Conservation (phyloP, 2,113 vertebrate species). For the Dermatemys mawii region DNA sequence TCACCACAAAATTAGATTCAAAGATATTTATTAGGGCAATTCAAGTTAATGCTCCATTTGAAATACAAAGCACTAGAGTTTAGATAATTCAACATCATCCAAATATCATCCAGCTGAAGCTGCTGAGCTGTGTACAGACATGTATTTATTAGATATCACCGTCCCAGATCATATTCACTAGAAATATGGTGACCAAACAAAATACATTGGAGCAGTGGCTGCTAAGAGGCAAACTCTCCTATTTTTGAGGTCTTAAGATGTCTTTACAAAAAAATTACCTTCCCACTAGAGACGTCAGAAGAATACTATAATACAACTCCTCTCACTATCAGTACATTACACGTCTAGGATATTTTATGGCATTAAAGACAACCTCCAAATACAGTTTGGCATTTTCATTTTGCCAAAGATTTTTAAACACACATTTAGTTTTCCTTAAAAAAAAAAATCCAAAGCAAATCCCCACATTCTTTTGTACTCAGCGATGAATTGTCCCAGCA, state of each 20-base stretch:
- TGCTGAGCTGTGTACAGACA: not conserved
- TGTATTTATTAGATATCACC: rapidly evolving
- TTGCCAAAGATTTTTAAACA: not conserved
- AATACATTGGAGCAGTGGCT: not conserved
- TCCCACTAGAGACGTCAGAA: not conserved
- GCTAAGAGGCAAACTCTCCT: not conserved
- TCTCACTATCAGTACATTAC: not conserved
- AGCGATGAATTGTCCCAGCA: not conserved
- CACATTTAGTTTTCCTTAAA: not conserved
- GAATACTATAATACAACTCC: not conserved
- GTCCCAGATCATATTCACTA: not conserved
- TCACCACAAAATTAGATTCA: not conserved
- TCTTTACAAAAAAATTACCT: rapidly evolving
- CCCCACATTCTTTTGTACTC: not conserved
- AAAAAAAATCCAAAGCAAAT: not conserved
- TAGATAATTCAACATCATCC: not conserved
- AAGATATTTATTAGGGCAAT: constrained; percentile 50
- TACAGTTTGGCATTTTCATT: not conserved
- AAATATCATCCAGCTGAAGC: not conserved
- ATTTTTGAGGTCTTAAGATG: not conserved
- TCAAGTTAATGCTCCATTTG: constrained; percentile 42
- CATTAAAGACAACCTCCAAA: not conserved
- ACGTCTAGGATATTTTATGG: not conserved
- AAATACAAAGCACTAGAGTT: not conserved
- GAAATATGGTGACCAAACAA: not conserved